A percentile compares a stretch with the other conserved stretches of the same genome.
These are phyloP conservation scores for Sylvilagus floridanus DNA, from an alignment of 2,797 vertebrate genomes.

Conservation along the genomic window DNA sequence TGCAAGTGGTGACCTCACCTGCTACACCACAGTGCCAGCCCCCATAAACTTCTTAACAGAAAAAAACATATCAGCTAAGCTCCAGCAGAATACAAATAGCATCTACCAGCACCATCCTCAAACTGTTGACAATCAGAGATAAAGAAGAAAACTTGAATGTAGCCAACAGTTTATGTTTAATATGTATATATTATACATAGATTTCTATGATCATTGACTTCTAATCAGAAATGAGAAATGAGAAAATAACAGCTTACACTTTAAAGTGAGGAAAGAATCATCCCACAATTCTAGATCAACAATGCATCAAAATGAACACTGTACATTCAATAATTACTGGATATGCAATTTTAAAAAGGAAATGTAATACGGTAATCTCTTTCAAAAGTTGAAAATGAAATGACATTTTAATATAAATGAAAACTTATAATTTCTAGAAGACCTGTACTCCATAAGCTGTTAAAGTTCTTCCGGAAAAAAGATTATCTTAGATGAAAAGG, in stretches of 20 bases:
- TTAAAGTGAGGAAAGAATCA: background rate
- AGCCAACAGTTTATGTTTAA: background rate
- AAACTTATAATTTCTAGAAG: background rate
- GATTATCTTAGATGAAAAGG: background rate
- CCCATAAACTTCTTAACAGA: background rate
- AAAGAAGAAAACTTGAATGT: background rate
- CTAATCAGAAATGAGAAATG: background rate
- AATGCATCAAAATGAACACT: background rate
- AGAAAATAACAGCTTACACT: background rate
- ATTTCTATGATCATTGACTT: too few relatives aligned
- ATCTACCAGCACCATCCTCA: background rate
- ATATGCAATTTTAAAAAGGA: too few relatives aligned
- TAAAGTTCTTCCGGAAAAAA: too few relatives aligned
- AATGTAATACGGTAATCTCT: too few relatives aligned
- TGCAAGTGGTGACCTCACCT: too few relatives aligned
- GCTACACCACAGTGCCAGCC: too few relatives aligned
- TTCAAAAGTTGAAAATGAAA: too few relatives aligned
- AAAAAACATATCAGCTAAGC: background rate
- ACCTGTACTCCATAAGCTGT: background rate
- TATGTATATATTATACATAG: too few relatives aligned
- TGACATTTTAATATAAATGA: too few relatives aligned
- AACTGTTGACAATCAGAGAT: background rate
- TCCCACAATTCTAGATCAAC: background rate
- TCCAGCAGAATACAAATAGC: background rate
- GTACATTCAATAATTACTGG: too few relatives aligned